Base-by-base conservation (phyloP, 1,140 invertebrate genomes). In the Apis dorsata region DNA sequence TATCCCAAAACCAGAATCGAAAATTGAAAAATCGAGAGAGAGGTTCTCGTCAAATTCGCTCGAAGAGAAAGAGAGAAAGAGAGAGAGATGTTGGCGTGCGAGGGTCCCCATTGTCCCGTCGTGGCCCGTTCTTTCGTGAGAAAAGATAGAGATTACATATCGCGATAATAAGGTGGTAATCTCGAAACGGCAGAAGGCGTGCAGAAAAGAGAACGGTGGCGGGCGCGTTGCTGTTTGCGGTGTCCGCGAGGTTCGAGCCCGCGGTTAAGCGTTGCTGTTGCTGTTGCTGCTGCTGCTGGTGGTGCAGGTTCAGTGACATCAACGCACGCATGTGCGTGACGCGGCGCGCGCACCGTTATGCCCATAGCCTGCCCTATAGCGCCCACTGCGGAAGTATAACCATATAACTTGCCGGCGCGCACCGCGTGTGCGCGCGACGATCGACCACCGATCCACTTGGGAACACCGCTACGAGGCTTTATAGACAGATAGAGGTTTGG, bases 261-360 rank as follows among this genome's bases (percentile, higher is more conserved):
- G 63, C 79, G 70, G 62, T 73, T 68, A 21, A 15, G 57, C 8
- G 55, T 5, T 34, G 62, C 59, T 53, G 49, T 11, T 19, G 19
- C 28, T 28, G 71, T 24, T 73, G 72, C 57, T 74, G 72, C 21
- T 60, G 55, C 65, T 66, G 60, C 12, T 66, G 65, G 66, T 85
- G 86, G 62, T 85, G 86, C 85, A 92, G 86, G 92, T 92, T 92
- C 92, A 92, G 92, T 92, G 91, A 92, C 92, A 92, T 92, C 88
- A 69, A 89, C 89, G 90, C 90, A 92, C 90, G 90, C 90, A 88
- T 84, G 87, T 92, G 91, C 92, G 92, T 92, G 92, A 92, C 90
- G 90, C 85, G 88, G 66, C 79, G 80, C 62, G 86, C 86, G 88
- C 90, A 92, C 92, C 92, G 92, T 92, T 92, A 92, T 90, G 74